A percentile compares a stretch with the other conserved stretches of the same genome.
phyloP scores from a whole-genome alignment of 2,113 vertebrate species.

The Scopus umbretta region DNA sequence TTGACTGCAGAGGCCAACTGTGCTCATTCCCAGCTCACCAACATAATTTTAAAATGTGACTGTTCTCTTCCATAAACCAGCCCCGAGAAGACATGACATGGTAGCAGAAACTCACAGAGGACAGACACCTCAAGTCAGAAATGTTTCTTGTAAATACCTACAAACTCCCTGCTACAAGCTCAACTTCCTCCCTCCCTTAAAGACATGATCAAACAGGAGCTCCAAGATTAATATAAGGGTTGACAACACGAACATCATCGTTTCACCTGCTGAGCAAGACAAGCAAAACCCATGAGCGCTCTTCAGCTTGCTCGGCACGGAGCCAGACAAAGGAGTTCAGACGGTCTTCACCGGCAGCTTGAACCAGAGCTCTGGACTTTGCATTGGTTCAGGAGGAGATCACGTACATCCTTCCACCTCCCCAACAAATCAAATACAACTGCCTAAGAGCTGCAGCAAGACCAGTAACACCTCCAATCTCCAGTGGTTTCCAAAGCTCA shows the following conservation, averaged over 20 bases:
- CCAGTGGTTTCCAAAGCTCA: neutral
- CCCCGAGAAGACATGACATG: neutral
- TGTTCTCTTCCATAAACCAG: neutral
- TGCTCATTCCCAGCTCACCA: neutral
- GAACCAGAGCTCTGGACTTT: neutral
- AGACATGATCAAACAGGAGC: neutral
- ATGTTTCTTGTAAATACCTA: neutral
- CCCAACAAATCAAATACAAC: neutral
- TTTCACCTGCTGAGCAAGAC: neutral
- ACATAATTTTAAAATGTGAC: neutral
- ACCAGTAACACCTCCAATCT: neutral
- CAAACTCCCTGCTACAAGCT: neutral
- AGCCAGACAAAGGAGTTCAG: neutral
- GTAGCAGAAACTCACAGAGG: neutral
- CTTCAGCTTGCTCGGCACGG: neutral
- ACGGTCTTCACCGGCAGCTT: neutral
- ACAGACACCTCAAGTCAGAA: neutral
- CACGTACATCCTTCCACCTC: neutral
- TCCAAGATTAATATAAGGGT: neutral
- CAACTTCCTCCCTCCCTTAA: neutral
- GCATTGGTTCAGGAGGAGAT: neutral
- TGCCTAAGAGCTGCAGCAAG: neutral
- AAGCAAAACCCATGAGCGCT: neutral
- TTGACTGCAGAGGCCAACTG: neutral
- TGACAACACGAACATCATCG: neutral